Conservation (phyloP, 2,888 invertebrate genomes). For the Cabera pusaria region DNA sequence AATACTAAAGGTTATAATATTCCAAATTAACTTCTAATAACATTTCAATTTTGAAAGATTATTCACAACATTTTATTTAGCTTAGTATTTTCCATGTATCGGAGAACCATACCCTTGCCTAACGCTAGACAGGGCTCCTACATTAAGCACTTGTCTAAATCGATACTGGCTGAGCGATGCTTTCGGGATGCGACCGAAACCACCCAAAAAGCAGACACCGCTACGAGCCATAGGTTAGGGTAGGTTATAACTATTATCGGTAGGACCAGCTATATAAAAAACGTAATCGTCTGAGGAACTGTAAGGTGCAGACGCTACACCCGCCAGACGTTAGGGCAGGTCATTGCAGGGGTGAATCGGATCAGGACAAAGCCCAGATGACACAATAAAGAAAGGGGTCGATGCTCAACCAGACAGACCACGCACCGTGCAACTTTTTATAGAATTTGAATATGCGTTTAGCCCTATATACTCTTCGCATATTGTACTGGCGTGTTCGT, state of each 20-base stretch:
- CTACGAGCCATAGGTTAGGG: constrained; percentile 23
- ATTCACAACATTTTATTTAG: too few species aligned
- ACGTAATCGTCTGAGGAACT: constrained; percentile 5
- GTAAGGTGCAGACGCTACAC: constrained; percentile 34
- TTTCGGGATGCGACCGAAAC: constrained; percentile 7
- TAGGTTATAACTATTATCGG: constrained; percentile 25
- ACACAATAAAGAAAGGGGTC: constrained; percentile 22
- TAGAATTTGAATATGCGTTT: neutral
- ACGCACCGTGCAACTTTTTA: neutral
- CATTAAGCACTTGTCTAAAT: constrained; percentile 28
- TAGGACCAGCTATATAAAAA: neutral
- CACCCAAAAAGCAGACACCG: constrained; percentile 5
- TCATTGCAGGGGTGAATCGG: constrained; percentile 44
- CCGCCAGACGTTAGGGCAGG: constrained; percentile 64
- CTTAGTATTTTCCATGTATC: too few species aligned
- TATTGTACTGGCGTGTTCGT: too few species aligned
- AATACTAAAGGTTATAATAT: too few species aligned
- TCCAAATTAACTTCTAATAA: too few species aligned
- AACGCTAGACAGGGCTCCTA: constrained; percentile 11
- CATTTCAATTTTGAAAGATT: too few species aligned
- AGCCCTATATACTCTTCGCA: neutral
- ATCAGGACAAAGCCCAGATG: constrained; percentile 23
- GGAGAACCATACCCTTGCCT: constrained; percentile 7
- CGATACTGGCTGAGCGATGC: constrained; percentile 32
- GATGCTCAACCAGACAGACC: constrained; percentile 11